Conservation (phyloP, 2,797 vertebrate genomes). For the Pseudotriccus pelzelni region DNA sequence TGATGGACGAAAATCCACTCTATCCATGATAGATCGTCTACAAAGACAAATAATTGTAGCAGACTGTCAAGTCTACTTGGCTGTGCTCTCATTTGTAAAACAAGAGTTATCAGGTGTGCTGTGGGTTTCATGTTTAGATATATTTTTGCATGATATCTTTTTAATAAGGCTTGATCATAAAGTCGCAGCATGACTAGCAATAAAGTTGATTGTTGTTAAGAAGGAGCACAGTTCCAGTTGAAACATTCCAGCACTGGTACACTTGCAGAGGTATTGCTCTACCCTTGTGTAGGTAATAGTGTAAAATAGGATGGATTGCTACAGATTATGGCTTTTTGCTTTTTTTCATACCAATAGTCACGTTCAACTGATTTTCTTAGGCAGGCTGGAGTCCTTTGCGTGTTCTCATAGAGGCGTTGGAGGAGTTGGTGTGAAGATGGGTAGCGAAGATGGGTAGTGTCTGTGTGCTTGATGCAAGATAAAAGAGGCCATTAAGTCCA, state of each 20-base stretch:
- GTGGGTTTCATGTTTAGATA: neutral
- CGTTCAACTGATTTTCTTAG: neutral
- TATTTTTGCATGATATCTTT: neutral
- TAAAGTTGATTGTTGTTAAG: neutral
- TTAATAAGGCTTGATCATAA: neutral
- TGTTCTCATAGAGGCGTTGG: neutral
- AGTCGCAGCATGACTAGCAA: neutral
- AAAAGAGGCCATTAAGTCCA: neutral
- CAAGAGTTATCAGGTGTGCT: constrained; percentile 92
- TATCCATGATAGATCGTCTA: constrained; percentile 87
- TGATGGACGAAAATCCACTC: constrained; percentile 86
- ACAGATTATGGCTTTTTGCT: neutral
- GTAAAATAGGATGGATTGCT: neutral
- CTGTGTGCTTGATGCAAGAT: neutral
- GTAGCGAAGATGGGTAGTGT: neutral
- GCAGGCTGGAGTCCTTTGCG: neutral
- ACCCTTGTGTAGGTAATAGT: neutral
- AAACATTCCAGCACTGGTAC: neutral
- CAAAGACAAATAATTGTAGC: constrained; percentile 98
- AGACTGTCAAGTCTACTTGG: constrained; percentile 97
- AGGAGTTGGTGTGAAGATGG: neutral
- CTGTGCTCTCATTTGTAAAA: constrained; percentile 95
- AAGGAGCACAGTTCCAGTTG: neutral
- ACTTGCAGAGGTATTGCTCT: neutral
- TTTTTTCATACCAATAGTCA: neutral